Evolutionary conservation across 1,140 invertebrate species (phyloP), one percentile per base, ranked within the genome.

Genomic region (Mycetomoellerius zeteki): DNA sequence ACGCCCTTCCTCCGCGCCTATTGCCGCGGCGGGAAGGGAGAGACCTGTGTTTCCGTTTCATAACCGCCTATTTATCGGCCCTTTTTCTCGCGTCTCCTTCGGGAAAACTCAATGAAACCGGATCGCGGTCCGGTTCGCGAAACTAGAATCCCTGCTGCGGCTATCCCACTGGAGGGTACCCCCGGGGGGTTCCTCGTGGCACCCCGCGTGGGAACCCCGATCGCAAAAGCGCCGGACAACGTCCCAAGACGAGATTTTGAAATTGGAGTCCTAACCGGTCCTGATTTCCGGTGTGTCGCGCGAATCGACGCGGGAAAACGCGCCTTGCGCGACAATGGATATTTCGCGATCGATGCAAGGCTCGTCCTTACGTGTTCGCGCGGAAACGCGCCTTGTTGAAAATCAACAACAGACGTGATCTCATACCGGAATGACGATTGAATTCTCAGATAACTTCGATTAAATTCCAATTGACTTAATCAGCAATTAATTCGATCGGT

Each of bases 231-330:
- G 5, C 21, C 21, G 1, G 37, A 10, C 37, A 27, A 10, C 60
- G 16, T 21, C 12, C 12, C 33, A 19, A 24, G 60, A 30, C 10
- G 21, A 43, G 8, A 33, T 47, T 47, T 78, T 64, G 0, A 65
- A 78, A 50, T 0, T 7, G 4, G 21, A 43, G n/a, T 64, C 10
- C n/a, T 12, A 19, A 3, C 72, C 19, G n/a, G 19, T 8, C 27
- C 52, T 12, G 30, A 56, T 43, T 47, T 69, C 65, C 65, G 54
- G 30, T 58, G 30, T 58, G 73, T 56, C 30, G 54, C 30, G 65
- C 21, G 33, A 8, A 5, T 69, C 65, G 54, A 21, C 73, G 73
- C 54, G 73, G 73, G 73, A 69, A 76, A 76, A 43, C 24, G 16
- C 47, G 47, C 24, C 21, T 50, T 19, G 43, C 67, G n/a, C 27